Evolutionary conservation across 2,797 vertebrate species (phyloP), one percentile per base, ranked within the genome.

Genomic region (Serranus cabrilla): DNA sequence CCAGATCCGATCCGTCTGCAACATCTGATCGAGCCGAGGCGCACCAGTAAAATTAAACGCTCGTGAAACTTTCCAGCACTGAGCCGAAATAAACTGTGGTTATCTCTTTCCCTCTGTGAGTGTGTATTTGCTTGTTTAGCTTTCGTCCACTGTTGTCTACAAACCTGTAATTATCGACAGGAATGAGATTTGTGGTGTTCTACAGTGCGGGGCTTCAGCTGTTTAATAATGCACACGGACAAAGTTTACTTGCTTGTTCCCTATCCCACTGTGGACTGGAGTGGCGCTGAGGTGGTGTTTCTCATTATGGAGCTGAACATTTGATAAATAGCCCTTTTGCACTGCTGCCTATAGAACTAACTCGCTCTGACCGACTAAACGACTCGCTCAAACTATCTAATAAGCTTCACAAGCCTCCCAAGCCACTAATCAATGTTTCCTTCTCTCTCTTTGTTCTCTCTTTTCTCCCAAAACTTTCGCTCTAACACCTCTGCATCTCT

Each of bases 401-500:
- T 83, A 55, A 54, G 74, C 81, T 76, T 82, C 61, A 18, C 52
- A 17, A 75, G 64, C 77, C 82, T 85, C 58, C 16, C 25, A 31
- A 61, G 60, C 63, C 46, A 90, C 87, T 91, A 92, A 92, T 76
- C 82, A 21, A 51, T 75, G 68, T 86, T 70, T 78, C 78, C 65
- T 60, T 71, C 69, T 87, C 51, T 79, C 31, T 83, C 62, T 71
- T 8, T 76, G 11, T 73, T 78, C 47, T 11, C 5, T 63, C 34
- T 75, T 52, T 63, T 79, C 66, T 80, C 39, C 68, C 27, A 7
- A 58, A 58, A 2, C 66, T 42, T 57, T 78, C 39, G 71, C 79
- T 80, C 39, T 91, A 90, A 92, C 89, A 62, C 69, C 0, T 21
- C 71, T 43, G 1, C 73, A 42, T 51, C 79, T 69, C 71, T 64